Base-by-base conservation (phyloP, 2,113 vertebrate genomes). In the Antechinus stuartii region DNA sequence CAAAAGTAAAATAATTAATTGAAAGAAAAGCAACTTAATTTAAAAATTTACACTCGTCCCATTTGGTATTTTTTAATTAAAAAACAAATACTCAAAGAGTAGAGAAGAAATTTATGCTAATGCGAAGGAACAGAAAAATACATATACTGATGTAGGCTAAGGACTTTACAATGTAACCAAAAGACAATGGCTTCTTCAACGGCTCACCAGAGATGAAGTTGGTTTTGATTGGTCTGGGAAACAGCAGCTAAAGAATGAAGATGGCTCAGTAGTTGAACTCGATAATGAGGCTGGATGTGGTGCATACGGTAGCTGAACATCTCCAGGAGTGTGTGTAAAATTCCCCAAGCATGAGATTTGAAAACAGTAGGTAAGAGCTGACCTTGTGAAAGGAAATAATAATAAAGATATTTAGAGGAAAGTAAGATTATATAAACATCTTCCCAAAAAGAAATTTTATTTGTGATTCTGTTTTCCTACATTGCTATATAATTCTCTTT, bases 221-320 rank as follows among this genome's bases (percentile, higher is more conserved):
- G 99, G 96, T 99, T 99, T 98, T 99, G 99, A 98, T 99, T 99
- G 92, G 99, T 99, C 97, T 99, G 99, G 0, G 99, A 99, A 10
- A 99, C 99, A 1, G 99, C 99, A 42, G 99, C 99, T 97, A 99
- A 98, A 46, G 99, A 99, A 98, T 99, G 99, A 90, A 99, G 99
- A 89, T 99, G 99, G 95, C 99, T 99, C 91, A 99, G 98, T 19
- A 99, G 99, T 98, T 99, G 99, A 76, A 99, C 99, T 92, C 99
- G 98, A 98, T 99, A 99, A 96, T 99, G 99, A 2, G 99, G 99
- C 98, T 99, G 99, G 96, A 99, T 99, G 98, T 99, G 99, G 96
- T 99, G 99, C 99, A 99, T 99, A 93, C 99, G 99, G 98, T 99
- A 99, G 98, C 99, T 99, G 97, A 99, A 99, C 99, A 99, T 99